A percentile compares a stretch with the other conserved stretches of the same genome.
phyloP scores from a whole-genome alignment of 2,113 vertebrate genomes.

The Larimichthys crocea region DNA sequence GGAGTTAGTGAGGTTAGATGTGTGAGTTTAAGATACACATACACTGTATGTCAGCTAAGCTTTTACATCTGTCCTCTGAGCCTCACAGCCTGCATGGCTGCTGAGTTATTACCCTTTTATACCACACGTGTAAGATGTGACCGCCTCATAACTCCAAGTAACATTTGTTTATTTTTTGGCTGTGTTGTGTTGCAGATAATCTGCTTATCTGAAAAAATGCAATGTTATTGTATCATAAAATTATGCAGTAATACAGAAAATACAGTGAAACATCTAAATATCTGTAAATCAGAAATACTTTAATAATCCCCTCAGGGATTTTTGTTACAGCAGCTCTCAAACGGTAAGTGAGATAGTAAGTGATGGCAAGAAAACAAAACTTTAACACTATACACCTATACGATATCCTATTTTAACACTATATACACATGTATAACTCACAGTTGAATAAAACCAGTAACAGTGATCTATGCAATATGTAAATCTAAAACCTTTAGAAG shows the following conservation, averaged over 20 bases:
- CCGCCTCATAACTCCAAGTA: neutral
- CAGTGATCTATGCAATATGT: too few species aligned
- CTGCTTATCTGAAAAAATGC: neutral
- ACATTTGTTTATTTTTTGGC: neutral
- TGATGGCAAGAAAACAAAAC: too few species aligned
- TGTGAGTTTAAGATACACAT: neutral
- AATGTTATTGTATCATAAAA: neutral
- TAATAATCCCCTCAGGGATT: too few species aligned
- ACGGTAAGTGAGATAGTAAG: too few species aligned
- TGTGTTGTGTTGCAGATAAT: neutral
- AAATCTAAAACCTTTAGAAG: too few species aligned
- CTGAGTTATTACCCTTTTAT: conserved; percentile 1
- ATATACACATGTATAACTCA: too few species aligned
- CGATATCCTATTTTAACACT: too few species aligned
- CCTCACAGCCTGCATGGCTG: neutral
- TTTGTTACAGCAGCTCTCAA: too few species aligned
- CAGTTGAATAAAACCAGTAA: too few species aligned
- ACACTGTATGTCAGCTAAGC: neutral
- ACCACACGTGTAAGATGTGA: neutral
- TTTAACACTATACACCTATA: too few species aligned
- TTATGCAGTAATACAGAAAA: neutral
- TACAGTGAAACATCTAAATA: neutral
- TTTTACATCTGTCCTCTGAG: conserved; percentile 9
- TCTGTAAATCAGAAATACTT: neutral
- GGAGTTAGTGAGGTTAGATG: neutral